A percentile compares a stretch with the other conserved stretches of the same genome.
These are phyloP conservation scores for Danio kyathit DNA, from an alignment of 2,797 vertebrate genomes.

Conservation along the genomic window DNA sequence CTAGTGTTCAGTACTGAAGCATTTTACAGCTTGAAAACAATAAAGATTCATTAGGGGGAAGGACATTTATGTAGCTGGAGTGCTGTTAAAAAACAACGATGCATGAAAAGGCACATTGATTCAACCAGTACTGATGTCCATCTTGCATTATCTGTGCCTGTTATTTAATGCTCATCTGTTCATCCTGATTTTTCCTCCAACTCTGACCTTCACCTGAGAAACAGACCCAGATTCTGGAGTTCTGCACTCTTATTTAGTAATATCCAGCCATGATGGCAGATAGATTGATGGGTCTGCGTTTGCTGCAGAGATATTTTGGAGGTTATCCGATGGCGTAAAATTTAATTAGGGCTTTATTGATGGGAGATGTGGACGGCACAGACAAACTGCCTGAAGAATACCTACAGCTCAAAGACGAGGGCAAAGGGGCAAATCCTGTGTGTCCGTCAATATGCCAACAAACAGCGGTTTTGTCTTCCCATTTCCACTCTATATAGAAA, in stretches of 20 bases:
- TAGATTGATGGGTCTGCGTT: constrained; percentile 17
- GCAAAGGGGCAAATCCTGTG: constrained; percentile 29
- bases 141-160: background rate
- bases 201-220: constrained; percentile 24
- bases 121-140: background rate
- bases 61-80: background rate
- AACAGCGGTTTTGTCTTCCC: background rate
- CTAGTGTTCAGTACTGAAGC: background rate
- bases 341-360: constrained; percentile 60
- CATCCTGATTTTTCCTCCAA: background rate
- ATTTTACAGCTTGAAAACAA: constrained; percentile 16
- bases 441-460: constrained; percentile 35
- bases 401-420: constrained; percentile 26
- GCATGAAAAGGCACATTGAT: constrained; percentile 22
- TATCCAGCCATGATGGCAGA: constrained; percentile 8
- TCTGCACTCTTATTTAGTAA: constrained; percentile 23
- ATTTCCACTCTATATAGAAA: background rate
- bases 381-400: constrained; percentile 13
- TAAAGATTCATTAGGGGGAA: constrained; percentile 26
- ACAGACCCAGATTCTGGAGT: background rate
- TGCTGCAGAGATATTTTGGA: constrained; percentile 20
- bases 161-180: constrained; percentile 17
- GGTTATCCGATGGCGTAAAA: constrained; percentile 45
- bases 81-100: constrained; percentile 18
- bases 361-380: constrained; percentile 26